phyloP scores from a whole-genome alignment of 2,888 invertebrate genomes.

The Lymantria dispar region DNA sequence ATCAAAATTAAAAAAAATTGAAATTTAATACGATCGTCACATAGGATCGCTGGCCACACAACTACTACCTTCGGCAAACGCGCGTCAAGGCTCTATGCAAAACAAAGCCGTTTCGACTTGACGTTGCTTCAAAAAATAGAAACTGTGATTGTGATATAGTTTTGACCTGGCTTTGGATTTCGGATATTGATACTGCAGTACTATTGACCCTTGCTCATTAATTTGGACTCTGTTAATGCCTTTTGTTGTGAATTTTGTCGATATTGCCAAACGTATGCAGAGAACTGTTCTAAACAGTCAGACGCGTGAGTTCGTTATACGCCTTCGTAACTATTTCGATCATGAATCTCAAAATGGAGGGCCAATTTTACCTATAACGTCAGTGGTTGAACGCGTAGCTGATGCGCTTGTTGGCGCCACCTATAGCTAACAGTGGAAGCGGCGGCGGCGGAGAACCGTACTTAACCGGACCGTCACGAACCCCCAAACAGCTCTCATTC shows the following conservation, averaged over 20 bases:
- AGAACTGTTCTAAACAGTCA: background rate
- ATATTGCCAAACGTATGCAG: background rate
- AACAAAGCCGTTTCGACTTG: background rate
- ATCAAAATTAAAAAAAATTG: background rate
- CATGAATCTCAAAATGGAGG: background rate
- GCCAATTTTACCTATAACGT: background rate
- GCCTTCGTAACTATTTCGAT: background rate
- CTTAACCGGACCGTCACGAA: no score
- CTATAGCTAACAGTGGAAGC: background rate
- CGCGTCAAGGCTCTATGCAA: background rate
- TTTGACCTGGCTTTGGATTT: background rate
- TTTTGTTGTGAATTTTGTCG: background rate
- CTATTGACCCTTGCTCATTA: background rate
- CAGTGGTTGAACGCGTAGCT: background rate
- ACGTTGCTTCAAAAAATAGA: slow-evolving; percentile 17
- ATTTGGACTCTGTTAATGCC: background rate
- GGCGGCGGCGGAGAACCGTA: background rate
- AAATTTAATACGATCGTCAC: background rate
- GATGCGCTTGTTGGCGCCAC: no score
- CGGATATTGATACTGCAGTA: background rate
- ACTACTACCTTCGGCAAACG: background rate
- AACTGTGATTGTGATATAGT: background rate
- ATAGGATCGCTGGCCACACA: background rate
- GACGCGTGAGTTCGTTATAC: background rate
- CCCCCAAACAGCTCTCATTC: no score